phyloP scores from a whole-genome alignment of 2,888 invertebrate genomes.

The Onthophagus sagittarius region DNA sequence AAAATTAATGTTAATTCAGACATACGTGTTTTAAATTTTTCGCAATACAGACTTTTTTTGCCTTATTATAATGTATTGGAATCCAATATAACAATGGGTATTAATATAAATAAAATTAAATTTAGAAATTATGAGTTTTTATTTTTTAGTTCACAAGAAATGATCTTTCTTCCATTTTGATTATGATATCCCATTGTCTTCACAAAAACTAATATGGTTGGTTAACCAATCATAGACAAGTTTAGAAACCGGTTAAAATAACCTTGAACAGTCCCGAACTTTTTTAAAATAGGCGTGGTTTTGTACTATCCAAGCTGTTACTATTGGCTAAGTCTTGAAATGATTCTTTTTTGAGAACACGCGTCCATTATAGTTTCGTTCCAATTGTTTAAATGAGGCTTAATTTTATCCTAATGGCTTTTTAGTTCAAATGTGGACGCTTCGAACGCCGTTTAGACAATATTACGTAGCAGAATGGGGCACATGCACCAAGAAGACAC shows the following conservation, averaged over 20 bases:
- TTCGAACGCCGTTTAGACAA: neutral
- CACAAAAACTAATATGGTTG: neutral
- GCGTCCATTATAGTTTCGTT: neutral
- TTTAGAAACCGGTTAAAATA: neutral
- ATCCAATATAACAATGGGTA: too few relatives aligned
- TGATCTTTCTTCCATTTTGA: neutral
- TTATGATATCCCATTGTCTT: neutral
- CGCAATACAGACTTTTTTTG: too few relatives aligned
- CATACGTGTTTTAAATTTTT: too few relatives aligned
- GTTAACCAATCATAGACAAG: neutral
- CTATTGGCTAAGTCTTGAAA: neutral
- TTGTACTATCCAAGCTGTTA: neutral
- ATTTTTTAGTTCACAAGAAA: too few relatives aligned
- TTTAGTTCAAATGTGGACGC: neutral
- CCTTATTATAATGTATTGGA: too few relatives aligned
- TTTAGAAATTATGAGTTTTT: too few relatives aligned
- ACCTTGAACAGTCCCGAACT: neutral
- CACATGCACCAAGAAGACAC: neutral
- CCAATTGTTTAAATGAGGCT: neutral
- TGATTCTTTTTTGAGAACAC: neutral
- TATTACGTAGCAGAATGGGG: neutral
- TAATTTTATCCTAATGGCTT: neutral
- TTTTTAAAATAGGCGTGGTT: neutral
- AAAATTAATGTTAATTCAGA: too few relatives aligned
- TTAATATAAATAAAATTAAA: too few relatives aligned